Evolutionary conservation across 2,888 invertebrate species (phyloP).

Genomic region (Xestoiulus laeticollis): DNA sequence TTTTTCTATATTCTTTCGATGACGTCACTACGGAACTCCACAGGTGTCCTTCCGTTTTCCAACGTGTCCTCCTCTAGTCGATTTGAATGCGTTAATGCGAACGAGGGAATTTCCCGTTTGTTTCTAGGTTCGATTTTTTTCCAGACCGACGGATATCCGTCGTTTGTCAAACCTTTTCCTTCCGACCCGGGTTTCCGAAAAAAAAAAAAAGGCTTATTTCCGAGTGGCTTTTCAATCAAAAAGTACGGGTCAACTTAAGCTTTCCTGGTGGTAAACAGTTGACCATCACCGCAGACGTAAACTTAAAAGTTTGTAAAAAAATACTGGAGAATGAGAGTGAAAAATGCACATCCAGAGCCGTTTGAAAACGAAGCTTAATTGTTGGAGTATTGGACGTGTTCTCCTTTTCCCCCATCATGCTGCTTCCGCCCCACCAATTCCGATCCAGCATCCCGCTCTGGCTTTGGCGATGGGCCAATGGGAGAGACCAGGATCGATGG

Average conservation of each 20-base stretch:
- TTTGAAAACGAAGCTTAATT: neutral
- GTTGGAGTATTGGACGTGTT: neutral
- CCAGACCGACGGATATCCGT: neutral
- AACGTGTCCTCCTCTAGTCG: neutral
- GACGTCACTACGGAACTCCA: neutral
- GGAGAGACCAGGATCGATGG: neutral
- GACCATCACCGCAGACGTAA: neutral
- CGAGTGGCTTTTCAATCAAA: neutral
- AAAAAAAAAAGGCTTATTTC: neutral
- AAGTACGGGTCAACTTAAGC: neutral
- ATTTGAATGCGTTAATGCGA: neutral
- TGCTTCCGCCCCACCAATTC: constrained; percentile 3
- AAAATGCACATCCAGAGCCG: neutral
- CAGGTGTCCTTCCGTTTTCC: neutral
- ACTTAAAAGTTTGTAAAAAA: neutral
- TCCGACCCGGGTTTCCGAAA: neutral
- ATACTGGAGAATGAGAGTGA: neutral
- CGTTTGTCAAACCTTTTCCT: constrained; percentile 2
- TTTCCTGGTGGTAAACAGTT: neutral
- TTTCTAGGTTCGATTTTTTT: neutral
- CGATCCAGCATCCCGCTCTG: neutral
- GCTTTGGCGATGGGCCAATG: constrained; percentile 37
- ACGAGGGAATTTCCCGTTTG: constrained; percentile 26
- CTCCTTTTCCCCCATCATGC: neutral
- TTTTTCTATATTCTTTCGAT: neutral